Evolutionary conservation across 2,888 invertebrate genomes (phyloP).

Genomic region (Apotomis betuletana): DNA sequence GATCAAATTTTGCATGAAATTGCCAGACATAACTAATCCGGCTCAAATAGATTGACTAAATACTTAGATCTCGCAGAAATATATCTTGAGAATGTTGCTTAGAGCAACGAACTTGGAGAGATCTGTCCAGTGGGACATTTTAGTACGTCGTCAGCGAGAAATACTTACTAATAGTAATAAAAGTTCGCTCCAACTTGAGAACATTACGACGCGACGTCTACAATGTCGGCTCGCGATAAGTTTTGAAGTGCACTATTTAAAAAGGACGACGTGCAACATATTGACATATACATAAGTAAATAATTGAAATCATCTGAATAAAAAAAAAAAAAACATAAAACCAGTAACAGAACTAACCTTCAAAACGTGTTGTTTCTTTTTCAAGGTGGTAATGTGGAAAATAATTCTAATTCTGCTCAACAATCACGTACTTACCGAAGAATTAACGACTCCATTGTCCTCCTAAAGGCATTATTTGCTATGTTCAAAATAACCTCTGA

Average conservation of each 20-base stretch:
- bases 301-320: too few species aligned
- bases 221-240: conserved; percentile 13
- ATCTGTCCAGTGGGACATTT: conserved; percentile 28
- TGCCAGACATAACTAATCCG: not conserved
- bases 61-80: conserved; percentile 2
- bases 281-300: too few species aligned
- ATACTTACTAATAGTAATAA: conserved; percentile 28
- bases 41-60: conserved; percentile 5
- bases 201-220: conserved; percentile 12
- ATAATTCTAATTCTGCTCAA: too few species aligned
- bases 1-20: not conserved
- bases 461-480: too few species aligned
- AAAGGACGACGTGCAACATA: too few species aligned
- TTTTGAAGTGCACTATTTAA: conserved; percentile 4
- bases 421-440: too few species aligned
- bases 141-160: conserved; percentile 22
- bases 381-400: too few species aligned
- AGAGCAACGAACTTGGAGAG: conserved; percentile 15
- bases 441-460: too few species aligned
- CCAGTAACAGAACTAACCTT: too few species aligned
- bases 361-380: too few species aligned
- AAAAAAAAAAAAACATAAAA: too few species aligned
- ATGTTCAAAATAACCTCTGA: too few species aligned
- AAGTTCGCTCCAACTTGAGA: conserved; percentile 20
- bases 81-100: conserved; percentile 2